These are phyloP conservation scores for Caenorhabditis uteleia DNA, from an alignment of 2,888 invertebrate species.

Conservation along the genomic window DNA sequence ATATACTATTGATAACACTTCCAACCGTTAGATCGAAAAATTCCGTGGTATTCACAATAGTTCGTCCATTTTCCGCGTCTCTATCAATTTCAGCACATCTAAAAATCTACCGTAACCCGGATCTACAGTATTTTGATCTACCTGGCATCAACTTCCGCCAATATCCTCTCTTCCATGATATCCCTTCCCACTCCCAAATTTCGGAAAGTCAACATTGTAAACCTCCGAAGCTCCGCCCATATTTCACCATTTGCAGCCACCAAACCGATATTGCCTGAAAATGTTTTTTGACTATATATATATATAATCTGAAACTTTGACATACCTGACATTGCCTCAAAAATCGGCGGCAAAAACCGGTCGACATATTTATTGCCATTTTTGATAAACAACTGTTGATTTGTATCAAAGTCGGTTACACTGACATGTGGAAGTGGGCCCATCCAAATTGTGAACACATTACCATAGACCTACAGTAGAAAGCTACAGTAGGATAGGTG, in stretches of 20 bases:
- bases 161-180: constrained; percentile 34
- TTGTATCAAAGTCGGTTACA: constrained; percentile 22
- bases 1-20: constrained; percentile 35
- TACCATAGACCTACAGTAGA: constrained; percentile 28
- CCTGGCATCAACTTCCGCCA: constrained; percentile 33
- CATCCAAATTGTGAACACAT: constrained; percentile 29
- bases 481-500: too few species aligned
- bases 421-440: constrained; percentile 22
- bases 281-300: too few species aligned
- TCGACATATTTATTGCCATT: constrained; percentile 17
- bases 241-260: constrained; percentile 19
- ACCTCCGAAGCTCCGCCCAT: constrained; percentile 36
- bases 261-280: constrained; percentile 22
- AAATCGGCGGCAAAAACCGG: constrained; percentile 9
- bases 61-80: constrained; percentile 6
- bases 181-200: constrained; percentile 43
- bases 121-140: too few species aligned
- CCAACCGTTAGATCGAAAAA: constrained; percentile 22
- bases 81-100: constrained; percentile 19
- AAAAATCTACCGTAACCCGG: neutral
- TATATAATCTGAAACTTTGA: neutral
- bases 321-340: constrained; percentile 10
- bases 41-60: constrained; percentile 1
- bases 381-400: constrained; percentile 21
- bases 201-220: constrained; percentile 29